Evolutionary conservation across 2,888 invertebrate species (phyloP).

Genomic region (Pyralis farinalis): DNA sequence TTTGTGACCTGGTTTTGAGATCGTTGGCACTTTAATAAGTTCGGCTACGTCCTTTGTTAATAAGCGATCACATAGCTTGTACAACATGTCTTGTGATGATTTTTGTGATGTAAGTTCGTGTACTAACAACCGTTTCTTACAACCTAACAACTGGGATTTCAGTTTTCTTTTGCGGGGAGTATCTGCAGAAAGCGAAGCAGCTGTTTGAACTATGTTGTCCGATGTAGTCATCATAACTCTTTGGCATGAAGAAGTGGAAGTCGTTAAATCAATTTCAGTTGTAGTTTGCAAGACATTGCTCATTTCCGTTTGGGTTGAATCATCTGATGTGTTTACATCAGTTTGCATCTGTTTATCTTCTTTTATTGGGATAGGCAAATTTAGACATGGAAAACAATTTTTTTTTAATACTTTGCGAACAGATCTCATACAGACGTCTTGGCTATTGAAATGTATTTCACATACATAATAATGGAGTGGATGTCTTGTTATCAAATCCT

Average conservation of each 20-base stretch:
- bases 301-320: slow-evolving; percentile 6
- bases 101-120: slow-evolving; percentile 3
- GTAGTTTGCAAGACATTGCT: too few species aligned
- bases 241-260: slow-evolving; percentile 1
- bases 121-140: slow-evolving; percentile 4
- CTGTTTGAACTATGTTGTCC: slow-evolving; percentile 7
- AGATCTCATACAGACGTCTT: slow-evolving; percentile 2
- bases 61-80: too few species aligned
- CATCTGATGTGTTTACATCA: slow-evolving; percentile 4
- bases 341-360: too few species aligned
- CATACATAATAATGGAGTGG: slow-evolving; percentile 5
- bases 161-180: slow-evolving; percentile 8
- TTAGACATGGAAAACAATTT: slow-evolving; percentile 4
- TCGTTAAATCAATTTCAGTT: slow-evolving; percentile 4
- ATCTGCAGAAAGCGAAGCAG: slow-evolving; percentile 5
- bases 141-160: slow-evolving; percentile 1
- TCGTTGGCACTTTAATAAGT: too few species aligned
- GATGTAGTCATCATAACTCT: slow-evolving; percentile 2
- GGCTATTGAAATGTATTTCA: slow-evolving; percentile 10
- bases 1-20: too few species aligned
- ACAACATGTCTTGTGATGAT: too few species aligned
- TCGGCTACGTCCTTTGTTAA: too few species aligned
- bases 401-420: slow-evolving; percentile 11
- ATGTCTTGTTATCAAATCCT: slow-evolving; percentile 8
- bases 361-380: slow-evolving; percentile 8